Evolutionary conservation across 2,113 vertebrate genomes (phyloP), one percentile per base, ranked within the genome.

Genomic region (Xenus cinereus): DNA sequence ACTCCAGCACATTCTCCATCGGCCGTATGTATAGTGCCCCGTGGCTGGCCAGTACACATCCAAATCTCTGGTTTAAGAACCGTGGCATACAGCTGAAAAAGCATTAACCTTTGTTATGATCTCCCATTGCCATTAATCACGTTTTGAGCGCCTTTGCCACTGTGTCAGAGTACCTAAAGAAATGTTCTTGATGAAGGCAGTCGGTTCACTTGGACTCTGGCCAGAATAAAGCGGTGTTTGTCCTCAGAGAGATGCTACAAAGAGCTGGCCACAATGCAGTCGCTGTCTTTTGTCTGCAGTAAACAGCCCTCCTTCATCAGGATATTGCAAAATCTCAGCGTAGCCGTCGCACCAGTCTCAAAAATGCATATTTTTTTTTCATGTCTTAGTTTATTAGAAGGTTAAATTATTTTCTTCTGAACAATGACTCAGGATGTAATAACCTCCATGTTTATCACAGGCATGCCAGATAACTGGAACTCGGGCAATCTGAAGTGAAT

Each of bases 361-460:
- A 85, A 91, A 95, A 80, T 63, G 45, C 17, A 23, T 35, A 19
- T 39, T 45, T 28, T 62, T 89, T 33, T 62, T 41, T 9, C 6
- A 48, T 51, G 21, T 33, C 93, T 90, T 80, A 62, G 37, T 94
- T 93, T 95, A 63, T 80, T 69, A 88, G 41, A 53, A 89, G 54
- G 72, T 87, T 67, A 92, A 80, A n/a, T 93, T 89, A 72, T 68
- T 89, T 87, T 90, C 48, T 83, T 83, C 78, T 91, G 84, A 53
- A 83, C 78, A 76, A 64, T 66, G 71, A 85, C 39, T 91, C 41
- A 53, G 67, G 54, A 37, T 12, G 12, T 96, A 95, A 83, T 66
- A 93, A 89, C n/a, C 17, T 10, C 16, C 3, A 1, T 66, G 50
- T 90, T 95, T 93, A 90, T 94, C 62, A 62, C 69, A 91, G 81